Evolutionary conservation across 2,888 invertebrate species (phyloP), one percentile per base, ranked within the genome.

Genomic region (Meiosimyza decipiens): DNA sequence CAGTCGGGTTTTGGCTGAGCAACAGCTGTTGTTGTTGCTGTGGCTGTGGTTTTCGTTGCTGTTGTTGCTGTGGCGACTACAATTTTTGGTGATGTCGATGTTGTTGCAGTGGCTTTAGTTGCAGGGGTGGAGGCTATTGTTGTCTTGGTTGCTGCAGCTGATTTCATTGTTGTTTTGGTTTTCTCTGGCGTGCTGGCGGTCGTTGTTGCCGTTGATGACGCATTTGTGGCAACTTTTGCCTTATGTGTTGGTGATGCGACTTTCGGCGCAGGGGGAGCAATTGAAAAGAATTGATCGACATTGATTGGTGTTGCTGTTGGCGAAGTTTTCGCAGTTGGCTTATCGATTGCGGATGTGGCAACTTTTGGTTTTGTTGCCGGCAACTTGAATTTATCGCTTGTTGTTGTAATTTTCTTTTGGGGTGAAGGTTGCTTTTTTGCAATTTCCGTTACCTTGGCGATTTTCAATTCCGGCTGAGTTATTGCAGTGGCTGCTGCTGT

Each of bases 251-350:
- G 75, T 77, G 77, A 75, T 77, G 77, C 74, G 73, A 77, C 75
- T 77, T 71, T 73, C 68, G 78, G 76, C 75, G 79, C 72, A 79
- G 81, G 73, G 83, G 81, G 81, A 82, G 82, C 79, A 79, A 54
- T 33, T 74, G 82, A 75, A 77, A 83, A 78, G 78, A 85, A 85
- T 78, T 83, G 81, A 83, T 83, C 84, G 79, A 83, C 82, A 81
- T 84, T 84, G 79, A 85, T 82, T 79, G 80, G 64, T 54, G 74
- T 33, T 57, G 66, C 60, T 66, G 60, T 33, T 40, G 77, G 73
- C 47, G 79, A 75, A 73, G 71, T 52, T 71, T 77, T 78, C 18
- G 73, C 64, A 60, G 77, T 16, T 71, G 80, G 70, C 76, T 66
- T 67, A 51, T 54, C 62, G 51, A 49, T 73, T 33, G 59, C 69